Evolutionary conservation across 2,113 vertebrate genomes (phyloP).

Genomic region (Grammomys dolichurus): DNA sequence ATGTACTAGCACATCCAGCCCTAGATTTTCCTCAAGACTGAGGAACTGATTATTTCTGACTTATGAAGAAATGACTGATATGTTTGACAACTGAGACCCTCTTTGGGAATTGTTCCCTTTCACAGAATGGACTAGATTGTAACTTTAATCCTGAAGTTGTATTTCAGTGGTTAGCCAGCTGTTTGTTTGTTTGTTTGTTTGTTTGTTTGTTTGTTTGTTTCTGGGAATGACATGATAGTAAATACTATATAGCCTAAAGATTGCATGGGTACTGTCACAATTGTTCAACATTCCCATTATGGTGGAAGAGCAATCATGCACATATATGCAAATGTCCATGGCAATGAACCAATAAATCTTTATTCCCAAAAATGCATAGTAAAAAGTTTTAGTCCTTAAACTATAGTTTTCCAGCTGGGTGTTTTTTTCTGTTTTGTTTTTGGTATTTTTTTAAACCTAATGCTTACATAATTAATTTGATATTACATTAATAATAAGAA

Average conservation of each 20-base stretch:
- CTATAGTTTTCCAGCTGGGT: too few relatives aligned
- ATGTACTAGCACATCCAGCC: background rate
- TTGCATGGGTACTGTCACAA: background rate
- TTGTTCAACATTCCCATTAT: background rate
- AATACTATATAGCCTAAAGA: background rate
- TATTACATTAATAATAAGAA: background rate
- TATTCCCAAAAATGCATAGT: background rate
- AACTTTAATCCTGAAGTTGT: background rate
- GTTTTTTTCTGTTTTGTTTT: too few relatives aligned
- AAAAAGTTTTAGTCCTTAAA: background rate
- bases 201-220: background rate
- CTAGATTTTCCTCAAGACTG: background rate
- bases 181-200: too few relatives aligned
- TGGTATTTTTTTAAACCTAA: background rate
- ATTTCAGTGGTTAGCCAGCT: background rate
- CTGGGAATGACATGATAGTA: background rate
- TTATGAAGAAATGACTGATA: background rate
- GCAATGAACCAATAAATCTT: background rate
- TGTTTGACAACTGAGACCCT: background rate
- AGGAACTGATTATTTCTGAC: background rate
- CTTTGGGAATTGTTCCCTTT: background rate
- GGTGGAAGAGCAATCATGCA: background rate
- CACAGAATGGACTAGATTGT: background rate
- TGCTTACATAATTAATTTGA: background rate
- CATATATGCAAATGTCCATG: background rate